phyloP scores from a whole-genome alignment of 2,888 invertebrate species.

The Dynastes hyllus region DNA sequence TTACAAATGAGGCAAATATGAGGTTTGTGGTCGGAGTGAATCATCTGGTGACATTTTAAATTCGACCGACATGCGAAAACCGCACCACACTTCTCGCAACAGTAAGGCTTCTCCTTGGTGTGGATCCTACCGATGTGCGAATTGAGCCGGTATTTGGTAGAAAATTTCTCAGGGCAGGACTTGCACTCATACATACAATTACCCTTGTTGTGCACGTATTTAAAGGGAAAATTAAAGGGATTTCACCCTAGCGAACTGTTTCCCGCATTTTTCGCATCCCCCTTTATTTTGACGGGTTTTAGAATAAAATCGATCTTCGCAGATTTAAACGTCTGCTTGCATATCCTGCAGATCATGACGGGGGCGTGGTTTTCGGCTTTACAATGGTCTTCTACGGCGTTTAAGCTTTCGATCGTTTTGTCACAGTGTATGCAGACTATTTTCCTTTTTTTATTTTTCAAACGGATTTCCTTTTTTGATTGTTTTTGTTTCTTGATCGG shows the following conservation, averaged over 20 bases:
- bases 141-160: slow-evolving; percentile 9
- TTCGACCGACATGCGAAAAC: slow-evolving; percentile 7
- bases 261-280: slow-evolving; percentile 27
- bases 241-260: slow-evolving; percentile 19
- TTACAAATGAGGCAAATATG: slow-evolving; percentile 35
- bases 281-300: neutral
- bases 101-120: slow-evolving; percentile 20
- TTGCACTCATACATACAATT: neutral
- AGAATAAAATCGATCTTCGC: neutral
- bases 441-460: neutral
- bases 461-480: too few relatives aligned
- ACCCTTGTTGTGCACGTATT: slow-evolving; percentile 4
- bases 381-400: slow-evolving; percentile 16
- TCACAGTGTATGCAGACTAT: slow-evolving; percentile 36
- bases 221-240: too few relatives aligned
- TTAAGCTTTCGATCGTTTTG: slow-evolving; percentile 6
- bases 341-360: neutral
- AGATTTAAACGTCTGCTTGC: slow-evolving; percentile 17
- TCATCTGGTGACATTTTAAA: slow-evolving; percentile 24
- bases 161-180: slow-evolving; percentile 12
- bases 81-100: slow-evolving; percentile 34
- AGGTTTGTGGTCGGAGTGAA: slow-evolving; percentile 16
- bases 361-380: slow-evolving; percentile 16
- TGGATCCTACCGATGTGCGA: slow-evolving; percentile 19
- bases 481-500: too few relatives aligned